Conservation (phyloP, 2,113 vertebrate genomes). For the mouse (Mus musculus) region DNA sequence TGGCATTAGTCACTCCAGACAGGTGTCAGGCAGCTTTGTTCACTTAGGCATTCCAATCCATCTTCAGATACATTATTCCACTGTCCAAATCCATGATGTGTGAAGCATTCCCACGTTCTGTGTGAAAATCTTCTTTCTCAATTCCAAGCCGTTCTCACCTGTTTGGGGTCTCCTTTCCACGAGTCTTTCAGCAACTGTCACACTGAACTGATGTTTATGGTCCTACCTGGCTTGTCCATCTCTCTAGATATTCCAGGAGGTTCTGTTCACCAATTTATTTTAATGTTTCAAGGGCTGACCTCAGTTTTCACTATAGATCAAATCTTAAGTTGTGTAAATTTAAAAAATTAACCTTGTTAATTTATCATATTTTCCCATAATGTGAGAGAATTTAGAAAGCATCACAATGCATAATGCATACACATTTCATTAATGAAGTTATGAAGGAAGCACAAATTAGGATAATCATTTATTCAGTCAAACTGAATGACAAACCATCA, state of each 20-base stretch:
- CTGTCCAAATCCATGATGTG: not conserved
- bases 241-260: not conserved
- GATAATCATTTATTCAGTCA: not conserved
- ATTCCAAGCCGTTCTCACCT: too few species aligned
- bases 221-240: not conserved
- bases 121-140: not conserved
- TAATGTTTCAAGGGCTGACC: not conserved
- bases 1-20: not conserved
- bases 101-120: not conserved
- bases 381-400: not conserved
- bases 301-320: not conserved
- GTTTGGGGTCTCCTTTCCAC: not conserved
- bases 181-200: too few species aligned
- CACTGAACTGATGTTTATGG: not conserved
- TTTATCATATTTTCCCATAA: conserved; percentile 15
- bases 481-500: not conserved
- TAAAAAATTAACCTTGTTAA: conserved; percentile 11
- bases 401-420: not conserved
- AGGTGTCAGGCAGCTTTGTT: not conserved
- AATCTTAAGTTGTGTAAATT: not conserved
- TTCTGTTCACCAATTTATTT: not conserved
- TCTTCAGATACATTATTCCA: not conserved
- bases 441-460: not conserved
- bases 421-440: not conserved
- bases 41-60: not conserved